Percentiles rank a stretch among this genome's conserved stretches.
Evolutionary conservation across 2,797 vertebrate genomes (phyloP).

Genomic region (Nyctibius grandis): DNA sequence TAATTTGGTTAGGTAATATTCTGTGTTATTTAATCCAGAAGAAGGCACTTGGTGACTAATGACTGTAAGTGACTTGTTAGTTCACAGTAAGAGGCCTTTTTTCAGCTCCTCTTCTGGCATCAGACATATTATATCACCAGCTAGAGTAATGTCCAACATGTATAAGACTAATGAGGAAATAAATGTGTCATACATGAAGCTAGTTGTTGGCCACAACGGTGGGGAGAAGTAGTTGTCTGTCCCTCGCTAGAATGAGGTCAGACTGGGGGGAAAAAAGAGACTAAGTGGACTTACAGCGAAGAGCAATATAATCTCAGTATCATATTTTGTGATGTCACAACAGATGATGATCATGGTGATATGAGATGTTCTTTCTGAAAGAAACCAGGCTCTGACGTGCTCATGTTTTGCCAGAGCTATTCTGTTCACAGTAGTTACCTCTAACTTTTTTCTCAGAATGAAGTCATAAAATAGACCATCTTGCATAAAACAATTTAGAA

Average conservation of each 20-base stretch:
- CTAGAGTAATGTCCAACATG: neutral
- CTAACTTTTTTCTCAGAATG: constrained; percentile 10
- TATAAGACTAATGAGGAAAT: neutral
- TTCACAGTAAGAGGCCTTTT: neutral
- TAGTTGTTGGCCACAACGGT: neutral
- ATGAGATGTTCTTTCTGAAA: constrained; percentile 11
- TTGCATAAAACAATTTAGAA: constrained; percentile 52
- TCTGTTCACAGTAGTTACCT: neutral
- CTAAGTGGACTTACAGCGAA: neutral
- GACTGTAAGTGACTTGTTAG: neutral
- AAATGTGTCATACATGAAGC: neutral
- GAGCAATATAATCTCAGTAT: neutral
- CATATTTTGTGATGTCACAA: neutral
- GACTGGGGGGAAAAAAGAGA: neutral
- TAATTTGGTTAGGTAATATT: neutral
- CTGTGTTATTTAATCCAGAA: neutral
- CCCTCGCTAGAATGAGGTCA: neutral
- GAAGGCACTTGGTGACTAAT: constrained; percentile 1
- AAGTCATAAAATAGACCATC: constrained; percentile 28
- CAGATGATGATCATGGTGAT: constrained; percentile 8
- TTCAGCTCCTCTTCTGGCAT: neutral
- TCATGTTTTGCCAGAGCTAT: neutral
- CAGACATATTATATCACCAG: neutral
- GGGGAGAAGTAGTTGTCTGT: neutral
- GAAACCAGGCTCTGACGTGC: neutral